phyloP scores from a whole-genome alignment of 2,888 invertebrate genomes.

The Hydropsyche betteni region DNA sequence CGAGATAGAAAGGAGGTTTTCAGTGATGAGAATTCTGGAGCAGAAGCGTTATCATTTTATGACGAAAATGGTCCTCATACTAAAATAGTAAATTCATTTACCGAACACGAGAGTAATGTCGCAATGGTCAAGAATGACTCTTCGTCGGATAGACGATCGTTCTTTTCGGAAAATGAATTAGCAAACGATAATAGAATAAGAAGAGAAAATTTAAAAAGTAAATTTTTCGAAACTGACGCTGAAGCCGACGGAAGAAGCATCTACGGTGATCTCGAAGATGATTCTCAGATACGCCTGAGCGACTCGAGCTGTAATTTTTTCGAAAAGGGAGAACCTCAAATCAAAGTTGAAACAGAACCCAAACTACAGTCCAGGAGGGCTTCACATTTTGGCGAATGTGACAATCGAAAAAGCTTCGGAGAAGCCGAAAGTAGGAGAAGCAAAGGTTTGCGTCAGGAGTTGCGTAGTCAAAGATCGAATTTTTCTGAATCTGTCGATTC shows the following conservation, averaged over 20 bases:
- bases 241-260: constrained; percentile 39
- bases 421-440: constrained; percentile 41
- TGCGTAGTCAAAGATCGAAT: constrained; percentile 46
- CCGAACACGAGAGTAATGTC: constrained; percentile 23
- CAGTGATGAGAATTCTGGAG: constrained; percentile 44
- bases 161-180: constrained; percentile 42
- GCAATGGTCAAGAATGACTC: constrained; percentile 2
- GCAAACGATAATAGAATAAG: constrained; percentile 40
- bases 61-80: constrained; percentile 38
- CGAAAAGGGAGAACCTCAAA: constrained; percentile 36
- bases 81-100: constrained; percentile 17
- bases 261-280: constrained; percentile 44
- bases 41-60: constrained; percentile 47
- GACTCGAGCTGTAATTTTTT: constrained; percentile 35
- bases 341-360: constrained; percentile 43
- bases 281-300: constrained; percentile 26
- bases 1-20: constrained; percentile 50
- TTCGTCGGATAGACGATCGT: constrained; percentile 5
- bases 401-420: constrained; percentile 47
- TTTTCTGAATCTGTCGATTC: constrained; percentile 51
- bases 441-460: constrained; percentile 46
- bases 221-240: constrained; percentile 47
- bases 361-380: constrained; percentile 41
- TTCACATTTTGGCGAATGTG: constrained; percentile 47
- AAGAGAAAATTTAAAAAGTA: constrained; percentile 37